Evolutionary conservation across 2,797 vertebrate species (phyloP).

Genomic region (Notolepis coatsorum): DNA sequence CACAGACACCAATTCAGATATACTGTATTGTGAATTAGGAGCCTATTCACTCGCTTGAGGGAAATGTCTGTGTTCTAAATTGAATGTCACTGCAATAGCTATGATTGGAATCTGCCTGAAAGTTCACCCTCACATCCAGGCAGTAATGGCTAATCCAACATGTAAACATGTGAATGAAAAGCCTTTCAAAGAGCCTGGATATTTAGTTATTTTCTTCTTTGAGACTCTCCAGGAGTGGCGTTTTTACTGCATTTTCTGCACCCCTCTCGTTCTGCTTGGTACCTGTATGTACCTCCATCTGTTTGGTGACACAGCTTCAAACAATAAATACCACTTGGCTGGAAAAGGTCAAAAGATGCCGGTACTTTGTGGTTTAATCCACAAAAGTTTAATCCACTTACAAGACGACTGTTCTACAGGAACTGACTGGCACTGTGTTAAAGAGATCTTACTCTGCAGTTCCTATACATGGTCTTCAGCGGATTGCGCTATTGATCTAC

Average conservation of each 20-base stretch:
- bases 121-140: background rate
- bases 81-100: background rate
- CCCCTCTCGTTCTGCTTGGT: constrained; percentile 24
- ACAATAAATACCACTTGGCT: constrained; percentile 45
- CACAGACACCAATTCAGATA: constrained; percentile 17
- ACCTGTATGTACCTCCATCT: constrained; percentile 11
- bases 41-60: background rate
- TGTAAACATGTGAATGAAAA: background rate
- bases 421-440: no score
- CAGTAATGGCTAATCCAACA: background rate
- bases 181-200: background rate
- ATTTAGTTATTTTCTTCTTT: background rate
- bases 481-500: no score
- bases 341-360: constrained; percentile 44
- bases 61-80: background rate
- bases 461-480: no score
- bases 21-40: background rate
- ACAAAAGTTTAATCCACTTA: constrained; percentile 54
- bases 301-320: constrained; percentile 47
- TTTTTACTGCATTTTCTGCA: constrained; percentile 10
- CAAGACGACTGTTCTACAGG: no score
- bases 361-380: constrained; percentile 34
- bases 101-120: background rate
- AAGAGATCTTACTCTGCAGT: no score
- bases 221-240: background rate